Evolutionary conservation across 2,888 invertebrate species (phyloP).

Genomic region (Mayetiola destructor): DNA sequence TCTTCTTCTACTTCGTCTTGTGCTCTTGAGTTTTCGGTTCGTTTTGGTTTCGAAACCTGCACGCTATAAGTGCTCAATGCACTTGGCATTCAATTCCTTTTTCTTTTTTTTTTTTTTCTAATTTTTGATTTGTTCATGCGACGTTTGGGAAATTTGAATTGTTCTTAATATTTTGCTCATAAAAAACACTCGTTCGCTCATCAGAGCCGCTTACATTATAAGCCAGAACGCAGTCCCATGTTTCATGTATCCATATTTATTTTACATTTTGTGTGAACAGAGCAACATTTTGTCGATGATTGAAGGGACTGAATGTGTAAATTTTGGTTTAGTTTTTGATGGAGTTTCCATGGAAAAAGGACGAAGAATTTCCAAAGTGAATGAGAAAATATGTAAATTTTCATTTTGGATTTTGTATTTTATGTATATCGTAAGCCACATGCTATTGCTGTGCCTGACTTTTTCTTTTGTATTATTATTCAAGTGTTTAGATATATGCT

Average conservation of each 20-base stretch:
- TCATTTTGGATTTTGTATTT: slow-evolving; percentile 3
- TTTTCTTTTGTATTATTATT: neutral
- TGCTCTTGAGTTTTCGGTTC: too few species aligned
- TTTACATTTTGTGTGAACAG: slow-evolving; percentile 2
- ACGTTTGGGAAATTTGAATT: neutral
- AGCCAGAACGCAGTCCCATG: too few species aligned
- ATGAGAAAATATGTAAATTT: slow-evolving; percentile 7
- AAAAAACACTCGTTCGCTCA: slow-evolving; percentile 5
- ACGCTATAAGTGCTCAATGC: too few species aligned
- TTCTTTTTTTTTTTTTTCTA: neutral
- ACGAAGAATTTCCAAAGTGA: neutral
- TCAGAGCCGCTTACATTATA: neutral
- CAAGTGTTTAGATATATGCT: neutral
- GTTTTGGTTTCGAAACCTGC: too few species aligned
- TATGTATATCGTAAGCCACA: slow-evolving; percentile 6
- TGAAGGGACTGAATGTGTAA: neutral
- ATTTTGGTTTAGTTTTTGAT: too few species aligned
- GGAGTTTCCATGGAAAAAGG: neutral
- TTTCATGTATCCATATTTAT: slow-evolving; percentile 5
- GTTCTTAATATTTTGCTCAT: slow-evolving; percentile 11
- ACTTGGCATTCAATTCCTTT: neutral
- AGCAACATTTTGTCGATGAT: neutral
- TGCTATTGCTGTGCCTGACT: neutral
- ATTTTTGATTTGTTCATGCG: neutral
- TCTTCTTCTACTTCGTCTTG: too few species aligned